A percentile compares a stretch with the other conserved stretches of the same genome.
These are phyloP conservation scores for Lepus oiostolus DNA, from an alignment of 2,797 vertebrate genomes.

Conservation along the genomic window DNA sequence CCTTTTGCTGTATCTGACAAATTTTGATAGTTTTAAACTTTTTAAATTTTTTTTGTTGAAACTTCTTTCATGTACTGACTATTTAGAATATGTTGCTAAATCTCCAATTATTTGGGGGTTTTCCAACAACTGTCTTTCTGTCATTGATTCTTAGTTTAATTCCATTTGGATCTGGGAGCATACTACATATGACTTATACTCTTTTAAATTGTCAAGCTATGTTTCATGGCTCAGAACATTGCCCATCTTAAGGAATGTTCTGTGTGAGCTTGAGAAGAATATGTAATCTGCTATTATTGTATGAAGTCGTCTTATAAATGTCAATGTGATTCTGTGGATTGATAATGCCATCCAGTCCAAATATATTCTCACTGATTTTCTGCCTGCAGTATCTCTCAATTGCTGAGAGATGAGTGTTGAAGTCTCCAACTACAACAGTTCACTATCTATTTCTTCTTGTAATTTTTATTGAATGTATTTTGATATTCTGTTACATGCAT, in stretches of 20 bases:
- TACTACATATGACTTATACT: neutral
- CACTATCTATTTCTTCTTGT: neutral
- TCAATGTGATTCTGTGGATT: conserved; percentile 21
- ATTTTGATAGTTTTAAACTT: conserved; percentile 32
- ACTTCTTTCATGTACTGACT: neutral
- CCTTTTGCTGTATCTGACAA: neutral
- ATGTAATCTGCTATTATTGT: conserved; percentile 9
- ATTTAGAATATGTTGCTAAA: neutral
- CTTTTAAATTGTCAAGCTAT: neutral
- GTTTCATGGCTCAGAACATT: neutral
- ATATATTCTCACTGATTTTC: conserved; percentile 31
- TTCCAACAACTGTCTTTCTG: neutral
- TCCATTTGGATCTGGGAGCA: neutral
- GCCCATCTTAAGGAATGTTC: conserved; percentile 28
- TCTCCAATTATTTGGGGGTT: neutral
- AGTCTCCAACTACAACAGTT: neutral
- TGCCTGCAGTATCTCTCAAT: neutral
- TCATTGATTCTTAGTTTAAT: neutral
- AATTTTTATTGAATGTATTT: conserved; percentile 4
- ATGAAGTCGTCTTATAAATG: conserved; percentile 1
- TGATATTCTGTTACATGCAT: neutral
- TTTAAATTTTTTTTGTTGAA: neutral
- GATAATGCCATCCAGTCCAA: conserved; percentile 9
- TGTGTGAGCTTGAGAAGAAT: conserved; percentile 4
- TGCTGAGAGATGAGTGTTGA: neutral